Evolutionary conservation across 2,888 invertebrate species (phyloP), one percentile per base, ranked within the genome.

Genomic region (Andrena camellia): DNA sequence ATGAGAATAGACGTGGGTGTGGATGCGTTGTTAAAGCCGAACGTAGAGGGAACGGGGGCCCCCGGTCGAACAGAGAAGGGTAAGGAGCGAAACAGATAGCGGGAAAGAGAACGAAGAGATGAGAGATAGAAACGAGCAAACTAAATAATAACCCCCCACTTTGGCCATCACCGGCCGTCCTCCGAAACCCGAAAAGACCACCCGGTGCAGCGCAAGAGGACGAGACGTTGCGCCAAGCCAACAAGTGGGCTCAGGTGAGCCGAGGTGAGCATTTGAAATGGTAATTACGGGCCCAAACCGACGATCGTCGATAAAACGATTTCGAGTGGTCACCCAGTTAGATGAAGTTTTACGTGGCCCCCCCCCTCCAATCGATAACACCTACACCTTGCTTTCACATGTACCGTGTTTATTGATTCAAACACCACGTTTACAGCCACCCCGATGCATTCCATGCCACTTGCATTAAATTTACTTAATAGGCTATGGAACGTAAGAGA

Each of bases 71-170:
- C 64, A 62, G 68, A 42, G 57, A 68, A 68, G 63, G 23, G 67
- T 8, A 42, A 42, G 42, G 71, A 75, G 73, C 33, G 57, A 83
- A 48, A 60, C 50, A 54, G 42, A 64, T 64, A 77, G 57, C 26
- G 72, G 54, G 57, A 64, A 66, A 77, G 78, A 52, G 54, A 83
- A 80, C 83, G 89, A 88, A 85, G 87, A 93, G 93, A 93, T 93
- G 92, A 91, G 89, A 93, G 93, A 93, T 92, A 92, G 91, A 92
- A 91, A 89, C 89, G 90, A 82, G 90, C 91, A 93, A 93, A 93
- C 93, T 93, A 93, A 93, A 93, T 93, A 93, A 93, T 93, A 93
- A 93, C 91, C 93, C 42, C 90, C 90, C 88, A 89, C 89, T 85
- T 78, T 72, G 7, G 54, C 73, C 78, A 81, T 85, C 85, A 78